These are phyloP conservation scores for Pissodes strobi DNA, from an alignment of 1,140 invertebrate genomes.

Conservation along the genomic window DNA sequence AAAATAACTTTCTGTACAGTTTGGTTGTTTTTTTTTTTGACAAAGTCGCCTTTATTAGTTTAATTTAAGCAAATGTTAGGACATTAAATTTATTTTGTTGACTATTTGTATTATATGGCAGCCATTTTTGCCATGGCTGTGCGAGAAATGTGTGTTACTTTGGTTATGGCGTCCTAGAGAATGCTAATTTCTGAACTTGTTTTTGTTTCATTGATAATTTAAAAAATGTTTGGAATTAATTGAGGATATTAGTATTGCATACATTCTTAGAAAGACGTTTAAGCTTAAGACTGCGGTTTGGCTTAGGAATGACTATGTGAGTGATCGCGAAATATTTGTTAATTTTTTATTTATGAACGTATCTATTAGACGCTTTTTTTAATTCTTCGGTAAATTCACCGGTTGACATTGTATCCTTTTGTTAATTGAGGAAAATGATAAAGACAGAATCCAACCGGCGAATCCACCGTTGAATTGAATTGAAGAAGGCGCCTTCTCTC, in stretches of 20 bases:
- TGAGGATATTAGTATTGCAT: not conserved
- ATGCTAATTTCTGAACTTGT: not conserved
- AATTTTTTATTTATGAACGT: no score
- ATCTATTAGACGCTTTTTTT: no score
- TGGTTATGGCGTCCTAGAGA: not conserved
- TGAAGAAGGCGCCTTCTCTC: no score
- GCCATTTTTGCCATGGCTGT: constrained; percentile 26
- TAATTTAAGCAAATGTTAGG: constrained; percentile 45
- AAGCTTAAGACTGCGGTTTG: no score
- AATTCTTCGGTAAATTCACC: no score
- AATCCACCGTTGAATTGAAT: no score
- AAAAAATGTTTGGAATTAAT: not conserved
- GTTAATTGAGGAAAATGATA: no score
- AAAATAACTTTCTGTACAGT: constrained; percentile 39
- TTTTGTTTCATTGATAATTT: no score
- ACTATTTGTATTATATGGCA: constrained; percentile 45
- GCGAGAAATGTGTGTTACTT: constrained; percentile 19
- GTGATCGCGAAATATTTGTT: no score
- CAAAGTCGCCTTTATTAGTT: constrained; percentile 43
- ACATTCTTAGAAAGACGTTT: not conserved
- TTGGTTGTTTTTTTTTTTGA: constrained; percentile 38
- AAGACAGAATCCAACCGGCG: no score
- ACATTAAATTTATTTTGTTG: constrained; percentile 46
- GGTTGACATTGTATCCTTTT: no score
- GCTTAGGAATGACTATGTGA: no score